These are phyloP conservation scores for Colius striatus DNA, from an alignment of 2,113 vertebrate species.

Conservation along the genomic window DNA sequence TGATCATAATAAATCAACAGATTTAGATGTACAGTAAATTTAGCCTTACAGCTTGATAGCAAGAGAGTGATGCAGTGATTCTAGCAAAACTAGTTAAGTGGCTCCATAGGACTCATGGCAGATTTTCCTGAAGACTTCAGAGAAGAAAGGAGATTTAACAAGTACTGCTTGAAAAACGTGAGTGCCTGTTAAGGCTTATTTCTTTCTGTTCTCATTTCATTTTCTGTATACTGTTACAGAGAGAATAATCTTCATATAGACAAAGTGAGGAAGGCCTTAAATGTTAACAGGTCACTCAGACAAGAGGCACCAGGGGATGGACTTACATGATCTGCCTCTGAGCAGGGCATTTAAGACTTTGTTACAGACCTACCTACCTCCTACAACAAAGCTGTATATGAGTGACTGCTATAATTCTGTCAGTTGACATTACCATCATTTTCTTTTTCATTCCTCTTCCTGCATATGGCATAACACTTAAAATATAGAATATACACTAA, in stretches of 20 bases:
- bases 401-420: background rate
- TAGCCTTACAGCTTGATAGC: background rate
- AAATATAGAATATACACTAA: background rate
- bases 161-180: background rate
- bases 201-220: background rate
- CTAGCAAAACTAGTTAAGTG: constrained; percentile 6
- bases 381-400: background rate
- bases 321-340: background rate
- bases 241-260: background rate
- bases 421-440: background rate
- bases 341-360: background rate
- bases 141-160: background rate
- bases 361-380: background rate
- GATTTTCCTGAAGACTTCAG: background rate
- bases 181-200: background rate
- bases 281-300: background rate
- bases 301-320: background rate
- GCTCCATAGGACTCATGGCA: background rate
- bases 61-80: background rate
- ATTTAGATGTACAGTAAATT: constrained; percentile 6
- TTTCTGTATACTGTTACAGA: background rate
- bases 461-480: background rate
- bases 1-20: background rate
- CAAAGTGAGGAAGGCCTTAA: background rate
- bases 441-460: background rate